A percentile compares a stretch with the other conserved stretches of the same genome.
phyloP scores from a whole-genome alignment of 2,113 vertebrate species.

The Pica pica region DNA sequence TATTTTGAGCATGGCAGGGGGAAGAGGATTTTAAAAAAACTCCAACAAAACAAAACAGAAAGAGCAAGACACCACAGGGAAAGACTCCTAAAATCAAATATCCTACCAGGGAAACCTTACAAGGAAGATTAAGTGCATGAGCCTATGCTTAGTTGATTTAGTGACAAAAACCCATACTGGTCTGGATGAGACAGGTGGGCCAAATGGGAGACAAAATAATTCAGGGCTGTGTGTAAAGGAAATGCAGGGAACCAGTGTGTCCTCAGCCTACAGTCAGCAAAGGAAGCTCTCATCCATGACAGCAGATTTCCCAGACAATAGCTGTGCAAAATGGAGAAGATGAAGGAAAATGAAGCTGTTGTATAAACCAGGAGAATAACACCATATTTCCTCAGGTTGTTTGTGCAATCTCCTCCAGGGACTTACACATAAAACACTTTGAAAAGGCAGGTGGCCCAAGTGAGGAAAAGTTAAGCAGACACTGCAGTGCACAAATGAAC shows the following conservation, averaged over 20 bases:
- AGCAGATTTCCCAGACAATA: not conserved
- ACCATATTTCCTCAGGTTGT: not conserved
- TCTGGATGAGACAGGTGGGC: not conserved
- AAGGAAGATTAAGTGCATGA: not conserved
- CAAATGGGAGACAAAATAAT: not conserved
- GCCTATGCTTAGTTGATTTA: not conserved
- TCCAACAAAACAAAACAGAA: not conserved
- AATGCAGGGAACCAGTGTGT: not conserved
- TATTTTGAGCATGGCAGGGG: not conserved
- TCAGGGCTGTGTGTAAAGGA: not conserved
- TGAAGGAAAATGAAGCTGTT: not conserved
- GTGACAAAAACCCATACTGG: not conserved
- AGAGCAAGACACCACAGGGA: fast-evolving
- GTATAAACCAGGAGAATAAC: not conserved
- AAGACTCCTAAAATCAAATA: not conserved
- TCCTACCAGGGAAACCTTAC: not conserved
- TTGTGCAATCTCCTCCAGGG: not conserved
- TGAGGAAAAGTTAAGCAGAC: not conserved
- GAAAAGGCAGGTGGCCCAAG: not conserved
- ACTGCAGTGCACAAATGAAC: not conserved
- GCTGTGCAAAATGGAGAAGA: not conserved
- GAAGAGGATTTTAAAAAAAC: not conserved
- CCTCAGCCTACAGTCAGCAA: not conserved
- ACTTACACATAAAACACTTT: not conserved
- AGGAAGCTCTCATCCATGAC: not conserved